phyloP scores from a whole-genome alignment of 1,140 invertebrate species.

The Bombus ignitus region DNA sequence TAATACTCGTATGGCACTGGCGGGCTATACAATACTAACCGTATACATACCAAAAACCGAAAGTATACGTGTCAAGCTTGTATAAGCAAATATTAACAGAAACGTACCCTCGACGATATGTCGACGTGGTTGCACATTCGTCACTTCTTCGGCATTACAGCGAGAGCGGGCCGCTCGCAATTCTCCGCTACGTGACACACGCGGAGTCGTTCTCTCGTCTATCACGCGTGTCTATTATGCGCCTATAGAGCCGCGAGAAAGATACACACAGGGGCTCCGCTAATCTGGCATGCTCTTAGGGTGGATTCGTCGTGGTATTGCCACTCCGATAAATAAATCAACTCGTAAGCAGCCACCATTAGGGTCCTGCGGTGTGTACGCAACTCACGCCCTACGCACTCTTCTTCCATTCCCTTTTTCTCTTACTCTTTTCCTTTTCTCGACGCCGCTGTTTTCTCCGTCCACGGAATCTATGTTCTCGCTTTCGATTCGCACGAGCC shows the following conservation, averaged over 20 bases:
- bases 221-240: slow-evolving; percentile 70
- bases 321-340: slow-evolving; percentile 74
- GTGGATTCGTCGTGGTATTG: slow-evolving; percentile 72
- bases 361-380: slow-evolving; percentile 70
- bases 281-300: slow-evolving; percentile 70
- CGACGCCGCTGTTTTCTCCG: neutral
- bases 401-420: neutral
- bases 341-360: slow-evolving; percentile 73
- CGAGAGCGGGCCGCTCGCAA: neutral
- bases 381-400: slow-evolving; percentile 55
- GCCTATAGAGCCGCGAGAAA: slow-evolving; percentile 69
- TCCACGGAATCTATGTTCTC: neutral
- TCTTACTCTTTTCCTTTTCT: neutral
- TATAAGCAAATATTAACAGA: slow-evolving; percentile 47
- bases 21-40: slow-evolving; percentile 5
- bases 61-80: slow-evolving; percentile 37
- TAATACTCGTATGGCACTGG: neutral
- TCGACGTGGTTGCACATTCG: slow-evolving; percentile 19
- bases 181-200: slow-evolving; percentile 25
- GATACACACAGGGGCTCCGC: slow-evolving; percentile 62
- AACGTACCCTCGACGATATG: neutral
- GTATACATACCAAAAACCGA: neutral
- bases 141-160: slow-evolving; percentile 25
- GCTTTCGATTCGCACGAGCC: slow-evolving; percentile 14
- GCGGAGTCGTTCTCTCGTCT: slow-evolving; percentile 58